Evolutionary conservation across 2,797 vertebrate species (phyloP).

Genomic region (Crenichthys baileyi): DNA sequence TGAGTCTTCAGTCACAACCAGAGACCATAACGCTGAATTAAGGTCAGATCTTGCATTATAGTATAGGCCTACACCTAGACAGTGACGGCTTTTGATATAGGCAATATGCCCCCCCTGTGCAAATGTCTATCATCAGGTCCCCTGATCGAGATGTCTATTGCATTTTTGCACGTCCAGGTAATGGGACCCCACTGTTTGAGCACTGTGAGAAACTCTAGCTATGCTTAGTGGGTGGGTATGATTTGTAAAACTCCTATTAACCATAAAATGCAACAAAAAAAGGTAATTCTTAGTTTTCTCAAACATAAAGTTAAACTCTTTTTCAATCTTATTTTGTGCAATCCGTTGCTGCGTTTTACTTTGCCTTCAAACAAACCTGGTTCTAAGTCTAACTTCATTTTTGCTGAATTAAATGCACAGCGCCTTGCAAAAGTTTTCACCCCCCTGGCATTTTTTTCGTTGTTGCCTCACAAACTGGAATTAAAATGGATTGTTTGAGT

Average conservation of each 20-base stretch:
- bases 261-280: neutral
- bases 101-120: neutral
- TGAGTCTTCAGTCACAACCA: conserved; percentile 85
- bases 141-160: neutral
- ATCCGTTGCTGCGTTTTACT: neutral
- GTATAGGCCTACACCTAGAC: neutral
- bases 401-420: neutral
- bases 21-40: conserved; percentile 79
- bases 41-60: conserved; percentile 54
- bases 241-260: neutral
- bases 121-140: neutral
- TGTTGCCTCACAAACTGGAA: no score
- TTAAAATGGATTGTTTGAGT: no score
- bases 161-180: neutral
- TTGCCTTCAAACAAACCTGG: neutral
- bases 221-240: no score
- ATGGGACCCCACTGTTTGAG: no score
- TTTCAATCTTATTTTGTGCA: neutral
- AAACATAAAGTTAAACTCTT: neutral
- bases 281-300: neutral
- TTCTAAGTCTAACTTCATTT: neutral
- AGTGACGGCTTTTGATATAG: neutral
- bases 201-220: no score
- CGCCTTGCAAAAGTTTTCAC: no score
- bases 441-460: no score